A percentile compares a stretch with the other conserved stretches of the same genome.
Conservation (phyloP, 2,113 vertebrate genomes). For the Pteropus alecto region DNA sequence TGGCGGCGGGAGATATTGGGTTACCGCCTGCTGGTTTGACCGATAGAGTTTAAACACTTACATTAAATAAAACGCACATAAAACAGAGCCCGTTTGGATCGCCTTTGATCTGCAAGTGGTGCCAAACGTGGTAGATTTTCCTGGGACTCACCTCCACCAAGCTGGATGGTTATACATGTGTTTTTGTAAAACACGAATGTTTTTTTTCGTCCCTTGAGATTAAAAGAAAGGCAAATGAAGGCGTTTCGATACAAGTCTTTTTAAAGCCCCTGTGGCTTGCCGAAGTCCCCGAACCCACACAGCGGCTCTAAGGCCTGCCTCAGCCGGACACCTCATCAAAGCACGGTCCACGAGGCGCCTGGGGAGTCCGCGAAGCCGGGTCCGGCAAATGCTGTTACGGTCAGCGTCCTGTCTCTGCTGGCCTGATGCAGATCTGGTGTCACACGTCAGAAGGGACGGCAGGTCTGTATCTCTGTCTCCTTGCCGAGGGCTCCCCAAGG, state of each 20-base stretch:
- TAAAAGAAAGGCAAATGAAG: not conserved
- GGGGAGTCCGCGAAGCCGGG: too few relatives aligned
- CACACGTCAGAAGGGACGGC: not conserved
- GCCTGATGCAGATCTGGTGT: not conserved
- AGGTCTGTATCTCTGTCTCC: not conserved
- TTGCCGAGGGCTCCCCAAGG: not conserved
- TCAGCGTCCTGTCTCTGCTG: too few relatives aligned
- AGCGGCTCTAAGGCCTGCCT: not conserved
- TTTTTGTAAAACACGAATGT: not conserved
- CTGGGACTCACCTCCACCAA: slow-evolving; percentile 43
- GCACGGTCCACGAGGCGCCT: too few relatives aligned
- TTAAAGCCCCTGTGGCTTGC: not conserved
- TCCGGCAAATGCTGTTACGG: too few relatives aligned
- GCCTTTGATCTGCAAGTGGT: slow-evolving; percentile 45
- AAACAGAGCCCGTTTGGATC: slow-evolving; percentile 59
- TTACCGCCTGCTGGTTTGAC: slow-evolving; percentile 56
- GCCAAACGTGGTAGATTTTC: slow-evolving; percentile 36
- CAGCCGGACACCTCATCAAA: not conserved
- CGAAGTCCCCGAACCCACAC: not conserved
- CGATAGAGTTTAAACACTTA: slow-evolving; percentile 64
- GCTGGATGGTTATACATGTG: not conserved
- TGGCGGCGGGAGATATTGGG: not conserved
- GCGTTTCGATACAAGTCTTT: not conserved
- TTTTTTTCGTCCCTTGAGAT: not conserved
- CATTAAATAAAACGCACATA: slow-evolving; percentile 63